Evolutionary conservation across 2,888 invertebrate genomes (phyloP).

Genomic region (Agrotis segetum): DNA sequence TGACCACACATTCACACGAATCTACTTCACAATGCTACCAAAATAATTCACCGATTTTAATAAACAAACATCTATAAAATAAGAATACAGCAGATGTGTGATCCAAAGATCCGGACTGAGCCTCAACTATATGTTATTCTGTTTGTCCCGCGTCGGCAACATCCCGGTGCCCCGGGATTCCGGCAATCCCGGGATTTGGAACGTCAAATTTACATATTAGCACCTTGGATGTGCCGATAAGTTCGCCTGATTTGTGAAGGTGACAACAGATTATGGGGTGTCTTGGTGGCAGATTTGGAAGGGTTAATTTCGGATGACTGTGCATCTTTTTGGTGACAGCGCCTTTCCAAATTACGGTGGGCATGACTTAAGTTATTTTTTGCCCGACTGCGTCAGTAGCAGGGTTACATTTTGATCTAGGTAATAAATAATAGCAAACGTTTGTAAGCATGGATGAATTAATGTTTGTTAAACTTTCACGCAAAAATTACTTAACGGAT

Average conservation of each 20-base stretch:
- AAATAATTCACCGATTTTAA: constrained; percentile 47
- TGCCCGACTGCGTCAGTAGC: too few relatives aligned
- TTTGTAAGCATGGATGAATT: too few relatives aligned
- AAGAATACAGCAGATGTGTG: constrained; percentile 40
- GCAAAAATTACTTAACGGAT: too few relatives aligned
- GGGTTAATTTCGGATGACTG: constrained; percentile 1
- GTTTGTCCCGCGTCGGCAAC: constrained; percentile 60
- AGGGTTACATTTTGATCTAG: too few relatives aligned
- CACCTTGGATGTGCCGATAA: constrained; percentile 55
- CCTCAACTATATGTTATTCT: constrained; percentile 68
- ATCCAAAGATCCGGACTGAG: constrained; percentile 48
- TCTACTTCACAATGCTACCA: constrained; percentile 3
- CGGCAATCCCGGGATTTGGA: constrained; percentile 58
- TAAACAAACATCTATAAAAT: constrained; percentile 48
- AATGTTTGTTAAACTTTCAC: too few relatives aligned
- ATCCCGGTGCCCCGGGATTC: constrained; percentile 21
- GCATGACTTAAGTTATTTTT: too few relatives aligned
- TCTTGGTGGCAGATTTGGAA: background rate
- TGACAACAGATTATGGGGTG: constrained; percentile 21
- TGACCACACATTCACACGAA: constrained; percentile 1
- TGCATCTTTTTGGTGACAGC: background rate
- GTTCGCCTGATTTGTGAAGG: constrained; percentile 58
- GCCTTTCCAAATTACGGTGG: too few relatives aligned
- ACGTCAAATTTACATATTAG: constrained; percentile 70
- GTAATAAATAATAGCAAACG: too few relatives aligned